Conservation (phyloP, 2,888 invertebrate species). For the Dasysyrphus tricinctus region DNA sequence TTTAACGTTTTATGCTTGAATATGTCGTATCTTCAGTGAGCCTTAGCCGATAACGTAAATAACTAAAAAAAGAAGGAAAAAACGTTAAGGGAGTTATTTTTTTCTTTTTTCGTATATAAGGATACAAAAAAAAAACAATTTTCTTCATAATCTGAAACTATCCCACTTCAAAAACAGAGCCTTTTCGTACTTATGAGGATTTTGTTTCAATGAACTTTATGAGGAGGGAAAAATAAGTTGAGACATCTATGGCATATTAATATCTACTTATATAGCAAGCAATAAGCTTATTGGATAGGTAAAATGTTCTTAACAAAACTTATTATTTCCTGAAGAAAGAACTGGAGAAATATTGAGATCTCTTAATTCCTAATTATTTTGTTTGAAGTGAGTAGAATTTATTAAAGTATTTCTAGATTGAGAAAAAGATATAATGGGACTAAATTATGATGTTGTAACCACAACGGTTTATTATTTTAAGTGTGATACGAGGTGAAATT, state of each 20-base stretch:
- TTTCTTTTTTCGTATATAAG: background rate
- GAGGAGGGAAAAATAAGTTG: background rate
- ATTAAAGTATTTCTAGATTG: background rate
- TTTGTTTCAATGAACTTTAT: background rate
- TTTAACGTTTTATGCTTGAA: slow-evolving; percentile 51
- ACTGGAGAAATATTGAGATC: background rate
- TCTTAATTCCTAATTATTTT: background rate
- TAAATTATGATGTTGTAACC: too few relatives aligned
- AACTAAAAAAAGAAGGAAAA: background rate
- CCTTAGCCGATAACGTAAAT: slow-evolving; percentile 20
- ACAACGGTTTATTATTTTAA: too few relatives aligned
- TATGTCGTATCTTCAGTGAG: slow-evolving; percentile 1
- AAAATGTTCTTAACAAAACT: background rate
- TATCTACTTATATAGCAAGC: background rate
- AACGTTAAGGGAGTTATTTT: background rate
- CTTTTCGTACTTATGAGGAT: slow-evolving; percentile 9
- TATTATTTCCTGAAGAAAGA: background rate
- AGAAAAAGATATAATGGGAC: background rate
- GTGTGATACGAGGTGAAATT: too few relatives aligned
- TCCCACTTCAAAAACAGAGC: slow-evolving; percentile 4
- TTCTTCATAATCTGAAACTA: slow-evolving; percentile 16
- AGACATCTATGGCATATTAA: background rate
- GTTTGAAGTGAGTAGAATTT: background rate
- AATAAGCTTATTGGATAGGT: background rate
- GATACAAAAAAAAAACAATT: background rate